Base-by-base conservation (phyloP, 2,888 invertebrate genomes). In the Carabus problematicus region DNA sequence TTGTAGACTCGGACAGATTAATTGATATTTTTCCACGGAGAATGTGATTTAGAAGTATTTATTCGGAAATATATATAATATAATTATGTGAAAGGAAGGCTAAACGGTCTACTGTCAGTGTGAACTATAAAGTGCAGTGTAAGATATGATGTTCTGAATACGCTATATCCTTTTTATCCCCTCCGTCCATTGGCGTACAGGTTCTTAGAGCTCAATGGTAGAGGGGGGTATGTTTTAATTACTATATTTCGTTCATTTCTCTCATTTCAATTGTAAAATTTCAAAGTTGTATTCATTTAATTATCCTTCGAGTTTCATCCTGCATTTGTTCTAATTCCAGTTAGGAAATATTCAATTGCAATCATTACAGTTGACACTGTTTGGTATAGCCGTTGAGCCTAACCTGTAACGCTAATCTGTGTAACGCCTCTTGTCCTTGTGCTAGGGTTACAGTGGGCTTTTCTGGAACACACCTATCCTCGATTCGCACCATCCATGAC, bases 391-490 rank as follows among this genome's bases (percentile, higher is more conserved):
- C 68, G 68, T 68, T 68, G 68, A 68, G 68, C 62, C 61, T 69
- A 39, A 49, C 66, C 66, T 66, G 66, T 59, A 58, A 45, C 47
- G 58, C 58, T 66, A 19, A 52, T 61, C 41, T 55, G 39, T 61
- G 55, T 62, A 69, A 60, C 54, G 54, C 67, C 67, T 67, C 19
- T 67, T 68, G 60, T 68, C 60, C 71, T 71, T 79, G 77, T 81
- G 81, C 73, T 80, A 92, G 92, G 91, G 86, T 89, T 91, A 84
- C 92, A 91, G 85, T 92, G 92, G 92, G 90, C 90, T 83, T 89
- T 92, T 86, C 88, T 92, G 88, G 92, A 92, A 86, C 89, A 91
- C 83, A 87, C 89, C 80, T 91, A 91, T 83, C 82, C 91, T 80
- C 89, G 91, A 81, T 91, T 90, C 84, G 85, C 75, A 55, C 71